Evolutionary conservation across 2,888 invertebrate genomes (phyloP), one percentile per base, ranked within the genome.

Genomic region (Cacoxenus indagator): DNA sequence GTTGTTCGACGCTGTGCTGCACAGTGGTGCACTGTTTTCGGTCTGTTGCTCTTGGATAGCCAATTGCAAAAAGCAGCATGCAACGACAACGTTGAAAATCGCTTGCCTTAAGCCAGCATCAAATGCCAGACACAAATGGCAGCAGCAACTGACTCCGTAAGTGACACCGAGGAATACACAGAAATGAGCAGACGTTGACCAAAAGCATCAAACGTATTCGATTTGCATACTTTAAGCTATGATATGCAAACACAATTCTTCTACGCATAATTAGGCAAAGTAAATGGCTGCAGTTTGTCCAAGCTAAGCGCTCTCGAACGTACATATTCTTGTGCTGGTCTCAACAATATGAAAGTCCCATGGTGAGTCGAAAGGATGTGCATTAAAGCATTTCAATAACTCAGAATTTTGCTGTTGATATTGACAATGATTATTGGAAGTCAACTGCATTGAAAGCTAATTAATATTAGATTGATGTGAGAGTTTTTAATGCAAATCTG

Each of bases 241-340:
- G 45, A 62, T 62, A 43, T 6, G 61, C 61, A 62, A 62, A 62
- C 45, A 62, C 27, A 22, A 24, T 62, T 62, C 45, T 62, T 62
- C 22, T 6, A 62, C 43, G 61, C 61, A 62, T 62, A 62, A 62
- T 62, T 62, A 24, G 31, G 45, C 61, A 45, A 43, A 24, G 45
- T 45, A 62, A 62, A 62, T 37, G 37, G 14, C 37, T 37, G 37
- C 37, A 37, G 37, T 8, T 37, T 37, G 37, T 14, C 4, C 14
- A 11, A n/a, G n/a, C n/a, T n/a, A n/a, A n/a, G n/a, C n/a, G n/a
- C n/a, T n/a, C n/a, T n/a, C n/a, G n/a, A n/a, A n/a, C n/a, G n/a
- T n/a, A n/a, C n/a, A n/a, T n/a, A n/a, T n/a, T n/a, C n/a, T n/a
- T n/a, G n/a, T n/a, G n/a, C n/a, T n/a, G n/a, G n/a, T n/a, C n/a